Percentiles rank a stretch among this genome's conserved stretches.
Evolutionary conservation across 2,888 invertebrate species (phyloP).

Genomic region (Brachyopa scutellaris): DNA sequence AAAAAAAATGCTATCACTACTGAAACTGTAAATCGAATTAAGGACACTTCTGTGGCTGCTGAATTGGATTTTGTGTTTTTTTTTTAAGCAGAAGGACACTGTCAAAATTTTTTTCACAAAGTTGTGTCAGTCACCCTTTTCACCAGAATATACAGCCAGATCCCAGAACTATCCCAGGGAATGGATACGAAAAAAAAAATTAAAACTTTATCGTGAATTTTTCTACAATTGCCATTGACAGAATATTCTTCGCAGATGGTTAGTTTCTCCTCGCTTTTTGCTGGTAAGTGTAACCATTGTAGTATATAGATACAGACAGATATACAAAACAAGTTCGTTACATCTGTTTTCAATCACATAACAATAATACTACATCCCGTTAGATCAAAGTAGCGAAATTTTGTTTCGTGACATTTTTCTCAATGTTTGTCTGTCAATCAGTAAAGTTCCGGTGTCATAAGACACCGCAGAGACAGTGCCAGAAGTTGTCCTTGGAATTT

Average conservation of each 20-base stretch:
- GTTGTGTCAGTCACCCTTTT: constrained; percentile 5
- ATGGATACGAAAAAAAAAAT: not conserved
- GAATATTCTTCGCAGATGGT: constrained; percentile 45
- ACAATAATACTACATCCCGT: not conserved
- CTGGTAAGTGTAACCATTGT: constrained; percentile 11
- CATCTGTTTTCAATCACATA: not conserved
- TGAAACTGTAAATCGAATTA: constrained; percentile 10
- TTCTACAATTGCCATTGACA: constrained; percentile 53
- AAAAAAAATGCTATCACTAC: not conserved
- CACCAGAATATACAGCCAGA: no score
- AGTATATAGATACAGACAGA: not conserved
- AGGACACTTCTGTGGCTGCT: constrained; percentile 5
- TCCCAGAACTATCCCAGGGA: not conserved
- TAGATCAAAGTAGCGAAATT: no score
- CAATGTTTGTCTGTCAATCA: no score
- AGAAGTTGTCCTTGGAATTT: not conserved
- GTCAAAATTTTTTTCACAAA: not conserved
- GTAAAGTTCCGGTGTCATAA: no score
- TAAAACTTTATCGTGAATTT: constrained; percentile 43
- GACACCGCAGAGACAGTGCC: not conserved
- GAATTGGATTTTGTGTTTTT: not conserved
- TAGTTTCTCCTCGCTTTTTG: constrained; percentile 7
- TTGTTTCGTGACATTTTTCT: no score
- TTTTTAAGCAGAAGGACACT: not conserved
- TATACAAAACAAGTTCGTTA: not conserved